Percentiles rank a stretch among this genome's conserved stretches.
phyloP scores from a whole-genome alignment of 2,113 vertebrate species.

The Sciurus niger region DNA sequence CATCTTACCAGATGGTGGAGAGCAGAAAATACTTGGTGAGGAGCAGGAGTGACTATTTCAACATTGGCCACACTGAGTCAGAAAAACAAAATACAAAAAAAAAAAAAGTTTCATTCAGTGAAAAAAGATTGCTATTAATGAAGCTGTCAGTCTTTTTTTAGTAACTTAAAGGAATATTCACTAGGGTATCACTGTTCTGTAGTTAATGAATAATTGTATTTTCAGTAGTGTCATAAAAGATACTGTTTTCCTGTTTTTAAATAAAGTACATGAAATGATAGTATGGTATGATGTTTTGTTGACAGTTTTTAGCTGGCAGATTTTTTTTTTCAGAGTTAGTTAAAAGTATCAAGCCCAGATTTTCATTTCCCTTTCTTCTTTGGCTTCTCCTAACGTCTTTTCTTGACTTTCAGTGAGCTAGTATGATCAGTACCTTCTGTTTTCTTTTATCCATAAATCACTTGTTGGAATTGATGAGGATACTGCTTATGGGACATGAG shows the following conservation, averaged over 20 bases:
- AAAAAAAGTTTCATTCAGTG: neutral
- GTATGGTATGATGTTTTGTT: neutral
- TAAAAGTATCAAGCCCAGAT: neutral
- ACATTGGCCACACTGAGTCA: neutral
- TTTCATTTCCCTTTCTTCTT: neutral
- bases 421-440: neutral
- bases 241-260: neutral
- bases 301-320: neutral
- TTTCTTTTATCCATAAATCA: neutral
- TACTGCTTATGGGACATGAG: neutral
- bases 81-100: neutral
- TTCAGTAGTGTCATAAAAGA: neutral
- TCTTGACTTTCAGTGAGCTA: neutral
- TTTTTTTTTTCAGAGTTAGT: slow-evolving; percentile 13
- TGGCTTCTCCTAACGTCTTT: neutral
- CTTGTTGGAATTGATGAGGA: neutral
- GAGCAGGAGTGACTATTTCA: neutral
- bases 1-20: neutral
- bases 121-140: neutral
- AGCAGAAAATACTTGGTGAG: neutral
- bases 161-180: neutral
- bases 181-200: neutral
- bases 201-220: neutral
- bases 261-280: neutral
- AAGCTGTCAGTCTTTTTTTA: neutral